phyloP scores from a whole-genome alignment of 30 jellyfish, hydroid and myxozoan genomes.

The Aurelia aurita complex sp. Pacific region DNA sequence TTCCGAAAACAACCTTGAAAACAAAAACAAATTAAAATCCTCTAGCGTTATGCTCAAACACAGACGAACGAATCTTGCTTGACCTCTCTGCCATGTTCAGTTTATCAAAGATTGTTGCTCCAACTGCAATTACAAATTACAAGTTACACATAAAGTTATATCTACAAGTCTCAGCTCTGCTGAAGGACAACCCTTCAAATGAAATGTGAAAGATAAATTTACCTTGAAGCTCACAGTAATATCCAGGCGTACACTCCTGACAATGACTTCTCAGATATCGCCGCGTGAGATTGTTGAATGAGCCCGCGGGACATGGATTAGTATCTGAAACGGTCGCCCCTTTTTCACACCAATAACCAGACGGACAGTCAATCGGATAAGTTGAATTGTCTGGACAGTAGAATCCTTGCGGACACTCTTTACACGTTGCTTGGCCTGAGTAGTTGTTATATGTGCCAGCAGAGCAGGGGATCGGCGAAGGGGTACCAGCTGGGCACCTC shows the following conservation, averaged over 20 bases:
- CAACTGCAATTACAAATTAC: too few relatives aligned
- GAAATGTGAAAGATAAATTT: not conserved
- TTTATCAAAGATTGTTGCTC: too few relatives aligned
- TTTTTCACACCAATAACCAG: constrained; percentile 94
- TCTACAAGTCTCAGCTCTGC: too few relatives aligned
- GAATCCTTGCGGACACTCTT: constrained; percentile 84
- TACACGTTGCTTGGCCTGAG: constrained; percentile 83
- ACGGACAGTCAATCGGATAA: constrained; percentile 87
- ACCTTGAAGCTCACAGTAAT: constrained; percentile 82
- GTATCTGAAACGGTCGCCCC: constrained; percentile 71
- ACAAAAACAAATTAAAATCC: too few relatives aligned
- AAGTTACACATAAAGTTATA: too few relatives aligned
- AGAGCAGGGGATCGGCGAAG: constrained; percentile 84
- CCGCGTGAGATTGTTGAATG: constrained; percentile 74
- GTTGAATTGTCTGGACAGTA: constrained; percentile 90
- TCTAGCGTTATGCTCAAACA: too few relatives aligned
- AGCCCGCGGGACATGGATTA: constrained; percentile 91
- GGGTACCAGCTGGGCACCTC: constrained; percentile 83
- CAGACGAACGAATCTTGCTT: too few relatives aligned
- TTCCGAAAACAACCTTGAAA: too few relatives aligned
- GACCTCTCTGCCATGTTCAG: too few relatives aligned
- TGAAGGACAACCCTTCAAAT: too few relatives aligned
- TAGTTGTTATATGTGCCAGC: constrained; percentile 94
- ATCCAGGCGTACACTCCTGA: constrained; percentile 87
- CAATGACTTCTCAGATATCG: constrained; percentile 75